Evolutionary conservation across 1,140 invertebrate genomes (phyloP), one percentile per base, ranked within the genome.

Genomic region (Pogonus chalceus): DNA sequence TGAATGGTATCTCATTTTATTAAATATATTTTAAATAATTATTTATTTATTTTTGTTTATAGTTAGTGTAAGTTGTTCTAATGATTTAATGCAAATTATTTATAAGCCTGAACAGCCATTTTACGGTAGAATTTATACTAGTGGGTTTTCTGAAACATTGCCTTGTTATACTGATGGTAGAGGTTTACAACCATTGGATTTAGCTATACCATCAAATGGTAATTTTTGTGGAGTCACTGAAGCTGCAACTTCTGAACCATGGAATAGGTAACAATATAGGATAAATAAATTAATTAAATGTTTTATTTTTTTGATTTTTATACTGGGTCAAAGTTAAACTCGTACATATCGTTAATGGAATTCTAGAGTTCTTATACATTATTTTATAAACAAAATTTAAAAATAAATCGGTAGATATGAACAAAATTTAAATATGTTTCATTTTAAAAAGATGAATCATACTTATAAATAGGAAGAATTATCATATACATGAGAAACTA

Each of bases 41-140:
- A 14, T 18, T 18, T 14, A 14, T 51, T 57, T 66, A 69, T 70
- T 69, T 71, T 70, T 62, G 14, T 56, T 62, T 65, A 39, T 61
- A 83, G 81, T 83, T 22, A 72, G 69, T 22, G 79, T 83, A 1
- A 70, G 75, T 12, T 83, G 81, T 62, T 73, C 71, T 1, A 69
- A 71, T 4, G 64, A 69, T 1, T 69, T 74, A 21, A 73, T 83
- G 71, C 63, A 72, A 16, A 73, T 83, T 35, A 72, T 69, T 2
- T 83, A 80, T 56, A 64, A 64, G 0, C 79, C 80, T 0, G 75
- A 76, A 49, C 72, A 73, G 3, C 62, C 69, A 57, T 83, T 83
- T 60, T 65, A 66, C 0, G 81, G 81, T 0, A 73, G 76, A 21
- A 62, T 83, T 59, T 83, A 82, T 58, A 79, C 79, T 54, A 77